Evolutionary conservation across 2,113 vertebrate genomes (phyloP).

Genomic region (Leucoraja erinaceus): DNA sequence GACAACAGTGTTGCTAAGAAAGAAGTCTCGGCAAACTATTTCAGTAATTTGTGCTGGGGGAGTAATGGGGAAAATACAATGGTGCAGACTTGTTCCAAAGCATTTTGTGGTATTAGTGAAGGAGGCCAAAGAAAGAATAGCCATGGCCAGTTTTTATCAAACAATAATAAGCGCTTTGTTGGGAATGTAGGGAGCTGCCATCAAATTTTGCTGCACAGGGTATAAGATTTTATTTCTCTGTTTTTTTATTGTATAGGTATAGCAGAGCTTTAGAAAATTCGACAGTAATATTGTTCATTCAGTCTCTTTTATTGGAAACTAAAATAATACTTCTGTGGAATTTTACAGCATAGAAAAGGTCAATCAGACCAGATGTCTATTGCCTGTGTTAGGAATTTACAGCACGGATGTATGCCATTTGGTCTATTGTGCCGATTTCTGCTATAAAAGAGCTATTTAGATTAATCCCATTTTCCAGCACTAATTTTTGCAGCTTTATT

Average conservation of each 20-base stretch:
- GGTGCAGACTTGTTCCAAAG: conserved; percentile 15
- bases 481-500: no score
- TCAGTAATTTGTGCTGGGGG: conserved; percentile 23
- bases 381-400: not conserved
- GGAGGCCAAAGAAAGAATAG: conserved; percentile 6
- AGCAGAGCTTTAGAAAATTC: not conserved
- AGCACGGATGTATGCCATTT: not conserved
- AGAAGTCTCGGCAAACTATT: conserved; percentile 26
- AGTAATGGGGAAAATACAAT: conserved; percentile 26
- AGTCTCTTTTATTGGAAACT: not conserved
- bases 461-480: no score
- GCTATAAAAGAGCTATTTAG: not conserved
- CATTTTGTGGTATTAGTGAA: conserved; percentile 25
- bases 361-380: no score
- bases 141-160: not conserved
- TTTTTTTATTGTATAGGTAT: conserved; percentile 5
- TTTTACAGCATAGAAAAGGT: not conserved
- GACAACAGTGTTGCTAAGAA: conserved; percentile 10
- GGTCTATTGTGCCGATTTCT: not conserved
- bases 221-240: not conserved
- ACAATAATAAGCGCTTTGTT: conserved; percentile 23
- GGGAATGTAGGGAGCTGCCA: not conserved
- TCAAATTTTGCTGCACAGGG: not conserved
- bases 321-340: not conserved
- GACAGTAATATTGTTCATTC: not conserved